Evolutionary conservation across 2,888 invertebrate species (phyloP).

Genomic region (Megamerina dolium): DNA sequence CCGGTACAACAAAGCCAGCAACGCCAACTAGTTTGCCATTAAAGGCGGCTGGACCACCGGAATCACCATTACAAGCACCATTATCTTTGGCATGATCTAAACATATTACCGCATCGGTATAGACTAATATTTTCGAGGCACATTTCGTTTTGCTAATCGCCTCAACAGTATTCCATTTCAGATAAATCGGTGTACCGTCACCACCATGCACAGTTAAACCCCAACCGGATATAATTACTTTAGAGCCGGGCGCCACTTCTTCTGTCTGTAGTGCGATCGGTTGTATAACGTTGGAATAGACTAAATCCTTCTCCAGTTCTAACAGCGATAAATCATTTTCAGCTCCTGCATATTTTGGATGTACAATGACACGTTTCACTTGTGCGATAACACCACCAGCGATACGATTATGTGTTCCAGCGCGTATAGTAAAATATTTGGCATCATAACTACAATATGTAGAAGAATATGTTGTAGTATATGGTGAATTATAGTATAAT

Average conservation of each 20-base stretch:
- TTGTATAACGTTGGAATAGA: constrained; percentile 21
- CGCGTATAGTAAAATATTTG: constrained; percentile 28
- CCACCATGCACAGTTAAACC: constrained; percentile 22
- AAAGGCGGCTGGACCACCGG: constrained; percentile 33
- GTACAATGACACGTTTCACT: constrained; percentile 25
- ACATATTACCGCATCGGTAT: constrained; percentile 16
- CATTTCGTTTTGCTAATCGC: constrained; percentile 17
- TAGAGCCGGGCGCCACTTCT: constrained; percentile 24
- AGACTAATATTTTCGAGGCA: constrained; percentile 10
- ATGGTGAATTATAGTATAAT: not conserved
- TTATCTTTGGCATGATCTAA: constrained; percentile 17
- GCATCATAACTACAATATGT: constrained; percentile 19
- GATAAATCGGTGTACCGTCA: constrained; percentile 15
- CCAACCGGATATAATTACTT: constrained; percentile 31
- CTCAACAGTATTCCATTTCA: constrained; percentile 16
- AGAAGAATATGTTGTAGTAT: not conserved
- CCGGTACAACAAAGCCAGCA: constrained; percentile 31
- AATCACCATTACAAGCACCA: constrained; percentile 32
- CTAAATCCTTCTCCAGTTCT: constrained; percentile 23
- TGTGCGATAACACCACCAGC: constrained; percentile 27
- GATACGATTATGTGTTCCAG: constrained; percentile 33
- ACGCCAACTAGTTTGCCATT: constrained; percentile 32
- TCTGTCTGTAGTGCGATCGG: constrained; percentile 19
- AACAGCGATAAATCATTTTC: constrained; percentile 29
- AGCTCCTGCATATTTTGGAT: constrained; percentile 20